Conservation (phyloP, 2,888 invertebrate genomes). For the Pandemis corylana region DNA sequence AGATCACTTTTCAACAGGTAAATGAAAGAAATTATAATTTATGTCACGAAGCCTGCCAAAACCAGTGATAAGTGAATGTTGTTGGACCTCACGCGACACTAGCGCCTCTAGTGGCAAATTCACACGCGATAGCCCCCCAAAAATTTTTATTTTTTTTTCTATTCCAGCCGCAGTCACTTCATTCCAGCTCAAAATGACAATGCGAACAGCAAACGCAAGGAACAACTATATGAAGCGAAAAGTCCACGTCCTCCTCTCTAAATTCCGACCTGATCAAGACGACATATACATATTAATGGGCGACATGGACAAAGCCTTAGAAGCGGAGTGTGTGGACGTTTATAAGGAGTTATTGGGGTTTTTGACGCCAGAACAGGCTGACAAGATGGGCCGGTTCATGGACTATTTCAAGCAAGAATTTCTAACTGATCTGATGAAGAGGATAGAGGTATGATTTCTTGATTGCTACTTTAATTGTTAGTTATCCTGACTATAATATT, state of each 20-base stretch:
- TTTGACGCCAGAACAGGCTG: constrained; percentile 71
- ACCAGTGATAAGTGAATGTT: too few relatives aligned
- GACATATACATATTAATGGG: constrained; percentile 56
- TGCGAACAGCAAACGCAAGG: constrained; percentile 47
- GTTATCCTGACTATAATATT: too few relatives aligned
- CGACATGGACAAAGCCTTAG: constrained; percentile 52
- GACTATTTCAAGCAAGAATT: constrained; percentile 69
- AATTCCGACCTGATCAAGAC: constrained; percentile 55
- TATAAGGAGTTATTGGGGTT: constrained; percentile 71
- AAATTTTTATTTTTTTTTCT: too few relatives aligned
- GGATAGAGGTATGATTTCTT: constrained; percentile 58
- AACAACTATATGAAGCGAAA: constrained; percentile 53
- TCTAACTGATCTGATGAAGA: constrained; percentile 58
- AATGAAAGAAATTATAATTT: too few relatives aligned
- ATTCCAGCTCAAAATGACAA: constrained; percentile 63
- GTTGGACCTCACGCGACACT: too few relatives aligned
- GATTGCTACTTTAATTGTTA: too few relatives aligned
- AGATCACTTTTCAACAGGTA: too few relatives aligned
- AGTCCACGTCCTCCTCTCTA: constrained; percentile 52
- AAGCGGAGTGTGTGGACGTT: constrained; percentile 59
- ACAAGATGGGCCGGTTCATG: constrained; percentile 58
- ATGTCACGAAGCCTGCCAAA: too few relatives aligned
- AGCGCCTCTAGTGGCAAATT: too few relatives aligned
- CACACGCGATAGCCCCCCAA: too few relatives aligned
- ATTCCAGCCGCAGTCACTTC: constrained; percentile 60